A percentile compares a stretch with the other conserved stretches of the same genome.
phyloP scores from a whole-genome alignment of 2,888 invertebrate genomes.

The Drosophila peninsularis region DNA sequence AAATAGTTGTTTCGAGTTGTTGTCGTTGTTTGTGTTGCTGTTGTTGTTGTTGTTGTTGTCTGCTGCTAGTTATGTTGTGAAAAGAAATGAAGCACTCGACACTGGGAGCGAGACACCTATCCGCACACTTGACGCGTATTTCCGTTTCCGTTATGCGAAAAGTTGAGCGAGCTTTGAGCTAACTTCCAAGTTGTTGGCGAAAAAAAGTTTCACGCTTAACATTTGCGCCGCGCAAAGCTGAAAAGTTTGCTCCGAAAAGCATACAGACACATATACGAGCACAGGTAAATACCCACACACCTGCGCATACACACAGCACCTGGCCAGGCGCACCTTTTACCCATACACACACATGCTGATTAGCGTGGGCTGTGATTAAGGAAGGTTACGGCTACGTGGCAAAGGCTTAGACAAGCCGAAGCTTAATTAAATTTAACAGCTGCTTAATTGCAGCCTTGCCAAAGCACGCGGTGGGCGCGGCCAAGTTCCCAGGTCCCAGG shows the following conservation, averaged over 20 bases:
- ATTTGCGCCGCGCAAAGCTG: conserved; percentile 71
- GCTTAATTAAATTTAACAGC: conserved; percentile 80
- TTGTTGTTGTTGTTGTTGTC: conserved; percentile 22
- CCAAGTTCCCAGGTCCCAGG: neutral
- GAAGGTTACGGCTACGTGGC: conserved; percentile 35
- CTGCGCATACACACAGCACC: conserved; percentile 44
- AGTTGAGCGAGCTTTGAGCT: conserved; percentile 58
- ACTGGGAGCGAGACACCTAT: conserved; percentile 58
- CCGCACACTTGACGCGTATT: conserved; percentile 76
- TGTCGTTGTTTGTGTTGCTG: conserved; percentile 7
- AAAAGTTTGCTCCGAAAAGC: conserved; percentile 63
- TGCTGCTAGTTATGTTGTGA: conserved; percentile 43
- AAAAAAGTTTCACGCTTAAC: conserved; percentile 72
- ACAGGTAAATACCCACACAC: conserved; percentile 15
- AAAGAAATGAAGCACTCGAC: conserved; percentile 34
- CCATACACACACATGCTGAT: conserved; percentile 56
- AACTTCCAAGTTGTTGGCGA: conserved; percentile 48
- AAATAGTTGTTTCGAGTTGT: conserved; percentile 67
- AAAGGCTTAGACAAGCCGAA: conserved; percentile 67
- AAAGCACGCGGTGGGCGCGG: conserved; percentile 29
- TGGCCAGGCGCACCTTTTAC: conserved; percentile 30
- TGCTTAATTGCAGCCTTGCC: conserved; percentile 69
- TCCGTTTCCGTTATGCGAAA: conserved; percentile 80
- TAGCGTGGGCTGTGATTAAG: conserved; percentile 63
- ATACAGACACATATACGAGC: conserved; percentile 20